phyloP scores from a whole-genome alignment of 2,797 vertebrate genomes.

The Sphenodon punctatus region DNA sequence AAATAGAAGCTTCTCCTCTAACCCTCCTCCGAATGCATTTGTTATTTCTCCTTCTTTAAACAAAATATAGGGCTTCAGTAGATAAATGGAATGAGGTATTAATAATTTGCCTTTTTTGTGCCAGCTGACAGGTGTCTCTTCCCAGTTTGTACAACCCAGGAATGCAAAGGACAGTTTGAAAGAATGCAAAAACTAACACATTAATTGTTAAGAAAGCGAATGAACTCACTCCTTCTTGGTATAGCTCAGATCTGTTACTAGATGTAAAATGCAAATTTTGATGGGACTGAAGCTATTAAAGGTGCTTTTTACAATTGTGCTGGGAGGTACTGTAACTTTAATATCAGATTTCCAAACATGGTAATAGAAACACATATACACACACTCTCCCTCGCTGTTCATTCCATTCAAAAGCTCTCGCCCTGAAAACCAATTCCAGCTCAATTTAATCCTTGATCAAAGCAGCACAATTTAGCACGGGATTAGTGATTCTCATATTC shows the following conservation, averaged over 20 bases:
- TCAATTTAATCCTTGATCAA: constrained; percentile 71
- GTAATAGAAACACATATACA: not conserved
- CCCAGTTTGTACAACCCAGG: not conserved
- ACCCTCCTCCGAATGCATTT: not conserved
- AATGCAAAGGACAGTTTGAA: not conserved
- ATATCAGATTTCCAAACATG: not conserved
- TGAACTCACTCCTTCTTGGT: not conserved
- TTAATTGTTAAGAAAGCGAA: not conserved
- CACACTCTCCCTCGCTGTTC: not conserved
- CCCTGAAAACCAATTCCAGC: constrained; percentile 38
- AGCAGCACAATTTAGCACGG: constrained; percentile 47
- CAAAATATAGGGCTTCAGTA: not conserved
- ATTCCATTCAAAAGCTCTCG: constrained; percentile 29
- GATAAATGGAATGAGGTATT: not conserved
- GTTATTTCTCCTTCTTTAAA: not conserved
- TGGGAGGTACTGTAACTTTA: not conserved
- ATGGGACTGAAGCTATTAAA: not conserved
- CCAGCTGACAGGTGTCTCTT: not conserved
- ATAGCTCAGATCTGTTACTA: not conserved
- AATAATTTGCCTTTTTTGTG: not conserved
- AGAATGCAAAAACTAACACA: not conserved
- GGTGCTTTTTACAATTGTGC: not conserved
- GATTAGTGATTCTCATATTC: constrained; percentile 57
- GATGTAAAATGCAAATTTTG: not conserved
- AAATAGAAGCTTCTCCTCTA: no score